Percentiles rank a stretch among this genome's conserved stretches.
Evolutionary conservation across 2,113 vertebrate species (phyloP).

Genomic region (Eulacestoma nigropectus): DNA sequence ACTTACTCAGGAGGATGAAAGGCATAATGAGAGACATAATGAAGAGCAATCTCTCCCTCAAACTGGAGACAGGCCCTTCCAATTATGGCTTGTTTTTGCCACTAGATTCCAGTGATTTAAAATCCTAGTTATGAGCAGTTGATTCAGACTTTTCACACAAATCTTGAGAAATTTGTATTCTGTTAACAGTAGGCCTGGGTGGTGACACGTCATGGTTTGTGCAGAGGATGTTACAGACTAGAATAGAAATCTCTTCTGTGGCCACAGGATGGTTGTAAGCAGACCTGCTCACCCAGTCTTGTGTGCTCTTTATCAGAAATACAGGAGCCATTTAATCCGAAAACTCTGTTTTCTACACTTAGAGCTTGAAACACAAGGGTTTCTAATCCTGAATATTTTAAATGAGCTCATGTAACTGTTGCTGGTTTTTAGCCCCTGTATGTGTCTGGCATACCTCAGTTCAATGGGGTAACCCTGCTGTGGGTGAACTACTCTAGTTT

Average conservation of each 20-base stretch:
- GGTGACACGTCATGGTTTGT: not conserved
- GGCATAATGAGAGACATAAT: constrained; percentile 33
- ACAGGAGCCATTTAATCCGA: not conserved
- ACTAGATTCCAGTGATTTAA: not conserved
- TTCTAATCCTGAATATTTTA: not conserved
- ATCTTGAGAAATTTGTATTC: not conserved
- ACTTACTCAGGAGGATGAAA: constrained; percentile 32
- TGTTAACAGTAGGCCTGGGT: not conserved
- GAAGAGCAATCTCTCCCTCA: constrained; percentile 11
- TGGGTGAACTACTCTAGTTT: not conserved
- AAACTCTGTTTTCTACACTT: not conserved
- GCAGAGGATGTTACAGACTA: not conserved
- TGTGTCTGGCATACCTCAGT: not conserved
- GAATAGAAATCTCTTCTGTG: not conserved
- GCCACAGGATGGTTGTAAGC: not conserved
- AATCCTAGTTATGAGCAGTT: not conserved
- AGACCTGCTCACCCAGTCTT: not conserved
- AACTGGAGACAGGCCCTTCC: constrained; percentile 9
- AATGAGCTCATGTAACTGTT: not conserved
- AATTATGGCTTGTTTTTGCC: constrained; percentile 33
- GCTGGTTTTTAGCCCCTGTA: not conserved
- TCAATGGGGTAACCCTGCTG: not conserved
- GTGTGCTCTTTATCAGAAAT: not conserved
- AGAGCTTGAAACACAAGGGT: not conserved
- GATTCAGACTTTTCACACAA: not conserved